phyloP scores from a whole-genome alignment of 2,113 vertebrate species.

The Phocoena phocoena region DNA sequence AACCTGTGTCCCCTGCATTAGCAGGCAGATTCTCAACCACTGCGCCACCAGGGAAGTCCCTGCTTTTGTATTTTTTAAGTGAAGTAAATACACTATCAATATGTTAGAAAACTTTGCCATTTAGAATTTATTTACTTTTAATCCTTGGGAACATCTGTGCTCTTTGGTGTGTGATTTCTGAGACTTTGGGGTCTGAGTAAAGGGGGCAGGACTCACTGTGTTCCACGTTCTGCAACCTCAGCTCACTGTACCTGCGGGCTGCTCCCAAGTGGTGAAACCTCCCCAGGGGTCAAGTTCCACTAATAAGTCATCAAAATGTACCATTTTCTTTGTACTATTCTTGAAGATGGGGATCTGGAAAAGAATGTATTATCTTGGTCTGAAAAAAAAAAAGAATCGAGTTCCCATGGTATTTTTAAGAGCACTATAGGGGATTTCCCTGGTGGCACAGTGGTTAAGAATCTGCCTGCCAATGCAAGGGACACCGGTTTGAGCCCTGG shows the following conservation, averaged over 20 bases:
- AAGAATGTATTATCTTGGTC: neutral
- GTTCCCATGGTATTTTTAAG: neutral
- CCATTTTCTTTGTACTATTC: neutral
- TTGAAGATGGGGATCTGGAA: neutral
- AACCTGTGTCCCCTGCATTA: no score
- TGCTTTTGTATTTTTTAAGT: neutral
- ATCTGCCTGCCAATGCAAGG: no score
- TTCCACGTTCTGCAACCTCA: no score
- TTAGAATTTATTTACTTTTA: neutral
- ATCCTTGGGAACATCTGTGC: neutral
- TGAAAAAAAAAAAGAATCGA: neutral
- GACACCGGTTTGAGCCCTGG: no score
- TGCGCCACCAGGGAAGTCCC: no score
- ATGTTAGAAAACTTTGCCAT: neutral
- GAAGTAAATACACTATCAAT: neutral
- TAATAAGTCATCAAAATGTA: neutral
- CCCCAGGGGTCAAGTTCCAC: neutral
- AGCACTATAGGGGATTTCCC: neutral
- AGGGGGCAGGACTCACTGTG: neutral
- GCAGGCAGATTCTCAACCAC: no score
- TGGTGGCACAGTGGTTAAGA: no score
- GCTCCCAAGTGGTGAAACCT: neutral
- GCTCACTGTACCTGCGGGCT: rapidly evolving
- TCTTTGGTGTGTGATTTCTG: neutral
- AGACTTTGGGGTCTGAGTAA: neutral